Base-by-base conservation (phyloP, 2,797 vertebrate species). In the Hozukius guyotensis region DNA sequence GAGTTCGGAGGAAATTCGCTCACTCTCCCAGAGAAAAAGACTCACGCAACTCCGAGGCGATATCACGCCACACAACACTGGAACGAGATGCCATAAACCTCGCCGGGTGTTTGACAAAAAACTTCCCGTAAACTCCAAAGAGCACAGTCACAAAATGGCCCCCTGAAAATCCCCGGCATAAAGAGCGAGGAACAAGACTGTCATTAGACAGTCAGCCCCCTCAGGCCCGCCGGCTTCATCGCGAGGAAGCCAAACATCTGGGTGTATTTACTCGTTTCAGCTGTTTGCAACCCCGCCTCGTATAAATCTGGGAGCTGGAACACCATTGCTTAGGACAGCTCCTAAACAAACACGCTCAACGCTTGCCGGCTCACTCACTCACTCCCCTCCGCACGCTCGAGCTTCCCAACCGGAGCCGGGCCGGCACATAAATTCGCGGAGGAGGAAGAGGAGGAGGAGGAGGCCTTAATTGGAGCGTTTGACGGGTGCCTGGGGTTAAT, bases 401-500 rank as follows among this genome's bases (percentile, higher is more conserved):
- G 82, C 84, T 46, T 86, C 83, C 69, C 65, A 12, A 75, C 69
- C 63, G 8, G 69, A 79, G 82, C 71, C 20, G 24, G 73, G 72
- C 46, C 75, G 27, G 38, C 55, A 80, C 83, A 92, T 88, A 63
- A 25, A 85, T 86, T 82, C 8, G 64, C 3, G 29, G 63, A 76
- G 31, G 69, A 73, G 83, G 65, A 68, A 87, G 89, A 88, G 88
- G 88, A 80, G 80, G 87, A 46, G 22, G 62, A 18, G 62, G 22
- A 27, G 59, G 87, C 81, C 88, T 92, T 95, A 94, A 95, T 94
- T 94, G 92, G 90, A 90, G 88, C 81, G 24, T 88, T 91, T 88
- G 91, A 93, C 88, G 91, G 89, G 87, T 81, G 94, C 92, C 92
- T 87, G 88, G 90, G 93, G 94, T 95, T 95, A 95, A 95, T 94